Percentiles rank a stretch among this genome's conserved stretches.
phyloP scores from a whole-genome alignment of 2,797 vertebrate genomes.

The Acomys russatus region DNA sequence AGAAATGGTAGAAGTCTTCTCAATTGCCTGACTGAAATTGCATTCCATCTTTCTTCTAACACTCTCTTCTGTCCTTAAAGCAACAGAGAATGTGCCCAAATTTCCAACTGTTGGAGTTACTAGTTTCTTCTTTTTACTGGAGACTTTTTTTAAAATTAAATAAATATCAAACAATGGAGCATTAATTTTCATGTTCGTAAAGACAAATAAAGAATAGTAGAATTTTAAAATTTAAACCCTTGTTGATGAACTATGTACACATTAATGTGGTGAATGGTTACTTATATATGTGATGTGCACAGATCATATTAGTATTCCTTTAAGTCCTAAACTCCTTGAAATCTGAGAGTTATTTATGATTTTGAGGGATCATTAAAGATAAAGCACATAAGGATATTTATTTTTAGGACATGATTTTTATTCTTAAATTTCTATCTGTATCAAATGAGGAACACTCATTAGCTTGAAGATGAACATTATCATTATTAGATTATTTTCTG shows the following conservation, averaged over 20 bases:
- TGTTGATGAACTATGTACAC: not conserved
- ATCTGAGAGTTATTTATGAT: not conserved
- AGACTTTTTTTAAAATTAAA: not conserved
- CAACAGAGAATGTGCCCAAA: not conserved
- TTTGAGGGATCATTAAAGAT: not conserved
- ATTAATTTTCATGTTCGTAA: not conserved
- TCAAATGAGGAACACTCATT: not conserved
- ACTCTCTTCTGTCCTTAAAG: not conserved
- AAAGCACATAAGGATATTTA: not conserved
- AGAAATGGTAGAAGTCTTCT: not conserved
- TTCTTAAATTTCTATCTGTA: constrained; percentile 11
- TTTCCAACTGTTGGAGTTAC: not conserved
- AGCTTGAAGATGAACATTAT: not conserved
- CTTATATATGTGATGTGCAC: not conserved
- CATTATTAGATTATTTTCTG: not conserved
- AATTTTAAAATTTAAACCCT: not conserved
- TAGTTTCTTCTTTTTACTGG: not conserved
- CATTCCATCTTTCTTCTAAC: not conserved
- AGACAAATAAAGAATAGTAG: not conserved
- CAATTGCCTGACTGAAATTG: not conserved
- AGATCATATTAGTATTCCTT: not conserved
- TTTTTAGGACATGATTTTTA: not conserved
- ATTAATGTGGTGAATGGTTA: not conserved
- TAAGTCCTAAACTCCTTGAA: constrained; percentile 21
- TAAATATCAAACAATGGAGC: not conserved